Base-by-base conservation (phyloP, 2,888 invertebrate genomes). In the Ectemnius continuus region DNA sequence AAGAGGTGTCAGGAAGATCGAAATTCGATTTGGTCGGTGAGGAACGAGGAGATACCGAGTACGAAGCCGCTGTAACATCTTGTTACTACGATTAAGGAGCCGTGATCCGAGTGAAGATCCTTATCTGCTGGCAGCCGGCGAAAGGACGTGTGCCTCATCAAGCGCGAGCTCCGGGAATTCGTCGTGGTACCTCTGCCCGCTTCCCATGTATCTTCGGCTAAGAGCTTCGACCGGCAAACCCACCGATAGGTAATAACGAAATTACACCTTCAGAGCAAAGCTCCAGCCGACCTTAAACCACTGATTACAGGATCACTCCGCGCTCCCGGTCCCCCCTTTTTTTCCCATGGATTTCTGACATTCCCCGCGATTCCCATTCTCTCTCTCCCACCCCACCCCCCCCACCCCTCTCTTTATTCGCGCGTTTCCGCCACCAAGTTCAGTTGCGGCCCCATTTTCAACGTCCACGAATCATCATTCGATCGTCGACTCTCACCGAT, bases 71-170 rank as follows among this genome's bases (percentile, higher is more conserved):
- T 52, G 26, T 48, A 69, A 59, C 36, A 18, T 48, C 58, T 36
- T 58, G 59, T 63, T 63, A 28, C 69, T 69, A 69, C 59, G 69
- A 69, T 69, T 63, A 69, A 69, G 28, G 58, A 69, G 36, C 36
- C 58, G 58, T 59, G 69, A 69, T 69, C 63, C 57, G 58, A 58
- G 52, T 52, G 56, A 36, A 64, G 64, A 70, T 64, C 48, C 52
- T 70, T 64, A 70, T 70, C 70, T 36, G 4, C 13, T 13, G 5
- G 58, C 60, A 70, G 20, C 64, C 64, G 70, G 60, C 70, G 20
- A 20, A 36, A 48, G 16, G 36, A 63, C 63, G 47, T 18, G 28
- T 48, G 52, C 36, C 57, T 45, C 52, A 57, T 56, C 63, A 36
- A 16, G 48, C 58, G 48, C 58, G 36, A 59, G 62, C 47, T 63